Evolutionary conservation across 2,113 vertebrate genomes (phyloP), one percentile per base, ranked within the genome.

Genomic region (Coptodon rendalli): DNA sequence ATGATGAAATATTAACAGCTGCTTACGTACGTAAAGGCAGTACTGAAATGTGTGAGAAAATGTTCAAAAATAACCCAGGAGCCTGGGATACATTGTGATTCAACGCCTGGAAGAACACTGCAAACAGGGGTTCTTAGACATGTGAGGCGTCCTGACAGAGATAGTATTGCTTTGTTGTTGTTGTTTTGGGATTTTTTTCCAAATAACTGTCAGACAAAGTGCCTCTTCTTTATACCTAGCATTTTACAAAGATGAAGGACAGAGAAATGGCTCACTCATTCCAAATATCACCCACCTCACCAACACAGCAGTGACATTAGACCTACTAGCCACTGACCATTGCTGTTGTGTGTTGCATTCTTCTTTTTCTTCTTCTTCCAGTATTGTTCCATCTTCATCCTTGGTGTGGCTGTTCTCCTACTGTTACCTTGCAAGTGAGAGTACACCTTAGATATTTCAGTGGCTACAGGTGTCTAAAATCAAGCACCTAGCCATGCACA

Each of bases 201-300:
- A 16, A 52, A 88, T 83, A 80, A 76, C 16, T 52, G 80, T 86
- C 80, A 6, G 45, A 85, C 83, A 91, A 89, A 90, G 29, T 66
- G 8, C 57, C 36, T 61, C 88, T 84, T 71, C 68, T 86, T 11
- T 68, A 12, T 27, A 87, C 34, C 52, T 29, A 45, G 43, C 17
- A 61, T 13, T 66, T 54, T 82, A 82, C 19, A 83, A 73, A 80
- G 73, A 38, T 82, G 85, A 93, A 93, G 91, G 88, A 93, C 85
- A 90, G 40, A 82, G 85, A 93, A 91, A 93, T 68, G 85, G 73
- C 83, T 66, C 86, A 86, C 80, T 93, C 87, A 92, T 95, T 53
- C 89, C 81, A 88, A 92, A 92, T 91, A 91, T 45, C 31, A 6
- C 80, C 57, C 71, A 36, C 86, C 92, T 94, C 88, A 94, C 95